phyloP scores from a whole-genome alignment of 2,888 invertebrate species.

The Mesorhabditis spiculigera region DNA sequence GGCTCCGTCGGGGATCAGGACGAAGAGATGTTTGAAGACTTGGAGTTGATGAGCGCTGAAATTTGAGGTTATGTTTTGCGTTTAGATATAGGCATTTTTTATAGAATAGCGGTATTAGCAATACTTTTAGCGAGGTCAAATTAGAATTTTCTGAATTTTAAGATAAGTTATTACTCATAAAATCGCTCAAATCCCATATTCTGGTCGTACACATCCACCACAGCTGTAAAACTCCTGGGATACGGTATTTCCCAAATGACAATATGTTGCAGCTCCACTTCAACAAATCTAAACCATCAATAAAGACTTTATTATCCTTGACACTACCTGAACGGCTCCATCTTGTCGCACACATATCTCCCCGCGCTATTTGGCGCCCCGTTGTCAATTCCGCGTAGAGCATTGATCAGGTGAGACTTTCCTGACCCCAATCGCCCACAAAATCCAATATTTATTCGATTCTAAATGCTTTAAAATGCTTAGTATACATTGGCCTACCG shows the following conservation, averaged over 20 bases:
- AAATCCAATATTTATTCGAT: constrained; percentile 34
- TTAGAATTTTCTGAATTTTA: too few relatives aligned
- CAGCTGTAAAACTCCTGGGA: constrained; percentile 29
- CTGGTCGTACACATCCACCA: constrained; percentile 33
- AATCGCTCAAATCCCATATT: constrained; percentile 42
- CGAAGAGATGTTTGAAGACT: constrained; percentile 31
- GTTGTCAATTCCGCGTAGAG: background rate
- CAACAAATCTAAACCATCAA: constrained; percentile 30
- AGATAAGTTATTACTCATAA: constrained; percentile 34
- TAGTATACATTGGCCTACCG: constrained; percentile 14
- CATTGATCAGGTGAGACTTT: constrained; percentile 37
- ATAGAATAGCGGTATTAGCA: too few relatives aligned
- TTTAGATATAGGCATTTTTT: too few relatives aligned
- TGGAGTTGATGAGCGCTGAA: constrained; percentile 33
- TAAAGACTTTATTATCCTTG: too few relatives aligned
- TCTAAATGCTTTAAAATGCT: constrained; percentile 18
- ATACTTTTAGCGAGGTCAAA: too few relatives aligned
- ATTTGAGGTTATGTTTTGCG: background rate
- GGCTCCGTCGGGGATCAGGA: constrained; percentile 36
- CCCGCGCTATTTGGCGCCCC: constrained; percentile 37
- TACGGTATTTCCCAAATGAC: constrained; percentile 43
- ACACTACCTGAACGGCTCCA: constrained; percentile 38
- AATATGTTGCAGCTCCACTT: constrained; percentile 31
- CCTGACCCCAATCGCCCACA: constrained; percentile 36
- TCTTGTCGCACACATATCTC: constrained; percentile 25